A percentile compares a stretch with the other conserved stretches of the same genome.
These are phyloP conservation scores for Cataglyphis altisquamis DNA, from an alignment of 2,888 invertebrate genomes.

Conservation along the genomic window DNA sequence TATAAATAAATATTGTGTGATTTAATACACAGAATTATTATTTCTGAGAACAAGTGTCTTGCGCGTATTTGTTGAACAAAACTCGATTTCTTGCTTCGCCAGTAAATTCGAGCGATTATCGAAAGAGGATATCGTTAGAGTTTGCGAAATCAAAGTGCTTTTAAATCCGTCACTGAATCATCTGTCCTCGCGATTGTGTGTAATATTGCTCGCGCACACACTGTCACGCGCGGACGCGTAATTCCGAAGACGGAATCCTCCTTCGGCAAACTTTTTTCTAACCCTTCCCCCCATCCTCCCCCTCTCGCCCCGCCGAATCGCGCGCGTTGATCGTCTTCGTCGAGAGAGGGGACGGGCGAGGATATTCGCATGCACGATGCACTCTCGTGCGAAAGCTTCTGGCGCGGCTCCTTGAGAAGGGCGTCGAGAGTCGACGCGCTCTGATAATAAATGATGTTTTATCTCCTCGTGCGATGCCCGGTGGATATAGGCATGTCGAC, in stretches of 20 bases:
- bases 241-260: background rate
- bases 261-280: background rate
- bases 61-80: background rate
- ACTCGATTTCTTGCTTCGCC: background rate
- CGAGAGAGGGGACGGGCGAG: background rate
- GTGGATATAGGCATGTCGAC: conserved; percentile 36
- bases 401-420: background rate
- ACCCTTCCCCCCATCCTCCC: background rate
- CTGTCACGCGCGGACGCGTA: conserved; percentile 38
- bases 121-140: background rate
- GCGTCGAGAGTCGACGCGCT: conserved; percentile 39
- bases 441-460: conserved; percentile 53
- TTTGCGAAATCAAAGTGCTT: background rate
- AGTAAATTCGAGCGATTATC: background rate
- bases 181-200: conserved; percentile 42
- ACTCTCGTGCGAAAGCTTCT: conserved; percentile 22
- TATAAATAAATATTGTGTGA: background rate
- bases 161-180: conserved; percentile 28
- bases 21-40: background rate
- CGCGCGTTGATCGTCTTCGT: conserved; percentile 28
- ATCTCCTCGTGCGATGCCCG: conserved; percentile 50
- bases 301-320: background rate
- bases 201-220: conserved; percentile 44
- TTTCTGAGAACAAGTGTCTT: background rate
- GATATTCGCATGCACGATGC: conserved; percentile 6